A percentile compares a stretch with the other conserved stretches of the same genome.
Evolutionary conservation across 2,888 invertebrate species (phyloP).

Genomic region (Ctena decussata): DNA sequence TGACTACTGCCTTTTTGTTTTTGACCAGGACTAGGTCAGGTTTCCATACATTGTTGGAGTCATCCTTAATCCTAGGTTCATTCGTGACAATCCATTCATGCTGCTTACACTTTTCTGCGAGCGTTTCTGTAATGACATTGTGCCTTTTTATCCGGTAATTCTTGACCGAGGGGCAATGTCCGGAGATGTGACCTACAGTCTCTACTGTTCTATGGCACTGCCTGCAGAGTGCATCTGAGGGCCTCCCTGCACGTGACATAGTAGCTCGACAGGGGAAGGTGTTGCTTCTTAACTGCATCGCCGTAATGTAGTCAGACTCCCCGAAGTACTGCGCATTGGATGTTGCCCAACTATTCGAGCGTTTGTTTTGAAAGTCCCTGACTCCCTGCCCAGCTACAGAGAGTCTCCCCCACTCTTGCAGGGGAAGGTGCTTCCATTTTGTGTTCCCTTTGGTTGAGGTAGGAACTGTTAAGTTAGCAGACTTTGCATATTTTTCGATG

Average conservation of each 20-base stretch:
- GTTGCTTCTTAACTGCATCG: slow-evolving; percentile 18
- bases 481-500: background rate
- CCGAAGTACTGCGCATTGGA: background rate
- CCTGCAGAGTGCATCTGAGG: no score
- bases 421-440: background rate
- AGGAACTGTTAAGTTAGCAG: background rate
- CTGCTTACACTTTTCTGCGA: slow-evolving; percentile 16
- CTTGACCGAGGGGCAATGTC: slow-evolving; percentile 10
- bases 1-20: background rate
- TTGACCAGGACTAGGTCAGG: slow-evolving; percentile 7
- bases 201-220: slow-evolving; percentile 14
- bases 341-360: slow-evolving; percentile 9
- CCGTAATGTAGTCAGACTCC: slow-evolving; percentile 30
- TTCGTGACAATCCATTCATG: background rate
- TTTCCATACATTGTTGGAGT: background rate
- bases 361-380: no score
- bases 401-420: background rate
- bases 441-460: background rate
- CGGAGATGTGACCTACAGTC: slow-evolving; percentile 47
- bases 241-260: no score
- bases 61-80: slow-evolving; percentile 1
- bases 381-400: background rate
- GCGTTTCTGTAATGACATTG: slow-evolving; percentile 8
- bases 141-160: slow-evolving; percentile 36
- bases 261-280: slow-evolving; percentile 19